Evolutionary conservation across 2,888 invertebrate genomes (phyloP), one percentile per base, ranked within the genome.

Genomic region (Branchinecta sandiegonensis): DNA sequence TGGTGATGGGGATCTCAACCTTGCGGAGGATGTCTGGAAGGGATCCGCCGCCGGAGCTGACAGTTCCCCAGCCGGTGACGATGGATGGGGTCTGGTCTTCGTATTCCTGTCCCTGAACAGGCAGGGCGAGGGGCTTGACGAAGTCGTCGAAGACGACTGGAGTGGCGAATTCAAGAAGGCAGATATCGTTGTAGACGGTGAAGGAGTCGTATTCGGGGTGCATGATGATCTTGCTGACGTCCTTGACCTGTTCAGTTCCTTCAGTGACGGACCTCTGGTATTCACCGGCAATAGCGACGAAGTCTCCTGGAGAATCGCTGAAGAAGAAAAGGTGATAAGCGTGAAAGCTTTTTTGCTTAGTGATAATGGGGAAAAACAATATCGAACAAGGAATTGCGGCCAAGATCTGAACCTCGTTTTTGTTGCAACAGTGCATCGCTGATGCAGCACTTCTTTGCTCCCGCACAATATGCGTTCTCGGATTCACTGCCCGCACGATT

Each of bases 61-160:
- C 69, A 8, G 77, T 79, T 10, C 83, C 83, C 83, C 82, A 82
- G 37, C 83, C 83, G 37, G 79, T 76, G 9, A 83, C 74, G 2
- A 75, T 72, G 0, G 75, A 76, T 9, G 74, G 72, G 67, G 73
- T 72, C 47, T 74, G 74, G 37, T 71, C 71, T 1, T 73, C 63
- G 64, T 73, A 65, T 37, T 71, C 72, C 10, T 69, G 68, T 66
- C 68, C 68, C 47, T 70, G 79, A 12, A 78, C 75, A 12, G 85
- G 83, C n/a, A 86, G 74, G 64, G 81, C 80, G 0, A 86, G 78
- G 1, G 83, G 81, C 68, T 83, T 78, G 0, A 86, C 83, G 0
- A 75, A 75, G 0, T 80, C 78, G 66, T 81, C 78, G 71, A 83
- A 83, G 13, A 77, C 76, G 5, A 86, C 80, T 46, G 80, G 78